Percentiles rank a stretch among this genome's conserved stretches.
These are phyloP conservation scores for Hormiphora californensis DNA, from an alignment of 37 sponge, comb jelly and placozoan genomes.

Conservation along the genomic window DNA sequence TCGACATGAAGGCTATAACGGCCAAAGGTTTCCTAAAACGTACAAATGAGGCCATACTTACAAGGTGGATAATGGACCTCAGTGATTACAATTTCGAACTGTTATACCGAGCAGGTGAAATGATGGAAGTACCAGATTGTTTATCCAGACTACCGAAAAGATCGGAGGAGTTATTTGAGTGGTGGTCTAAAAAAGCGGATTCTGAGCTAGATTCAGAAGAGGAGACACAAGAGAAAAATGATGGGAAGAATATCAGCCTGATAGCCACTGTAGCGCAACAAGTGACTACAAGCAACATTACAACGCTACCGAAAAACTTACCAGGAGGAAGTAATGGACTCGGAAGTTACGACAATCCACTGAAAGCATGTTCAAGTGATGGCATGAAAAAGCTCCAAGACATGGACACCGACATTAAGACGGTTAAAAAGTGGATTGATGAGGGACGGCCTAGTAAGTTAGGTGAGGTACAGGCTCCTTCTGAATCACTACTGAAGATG, in stretches of 20 bases:
- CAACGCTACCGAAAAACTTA: not conserved
- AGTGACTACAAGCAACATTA: not conserved
- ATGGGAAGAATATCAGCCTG: not conserved
- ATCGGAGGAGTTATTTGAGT: not conserved
- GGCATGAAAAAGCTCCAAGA: not conserved
- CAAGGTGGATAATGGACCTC: not conserved
- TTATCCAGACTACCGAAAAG: not conserved
- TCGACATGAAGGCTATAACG: conserved; percentile 28
- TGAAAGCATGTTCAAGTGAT: not conserved
- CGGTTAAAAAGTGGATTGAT: not conserved
- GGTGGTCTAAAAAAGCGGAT: no score
- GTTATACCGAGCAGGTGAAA: not conserved
- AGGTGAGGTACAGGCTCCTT: not conserved
- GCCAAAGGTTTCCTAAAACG: not conserved
- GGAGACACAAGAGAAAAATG: conserved; percentile 1
- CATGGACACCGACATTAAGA: not conserved
- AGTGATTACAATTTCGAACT: not conserved
- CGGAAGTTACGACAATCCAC: not conserved
- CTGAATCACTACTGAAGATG: not conserved
- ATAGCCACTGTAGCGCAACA: not conserved
- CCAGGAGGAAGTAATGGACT: not conserved
- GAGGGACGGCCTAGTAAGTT: not conserved
- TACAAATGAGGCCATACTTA: not conserved
- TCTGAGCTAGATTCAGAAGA: no score
- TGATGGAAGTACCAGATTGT: not conserved